phyloP scores from a whole-genome alignment of 2,797 vertebrate species.

The Spea hammondii region DNA sequence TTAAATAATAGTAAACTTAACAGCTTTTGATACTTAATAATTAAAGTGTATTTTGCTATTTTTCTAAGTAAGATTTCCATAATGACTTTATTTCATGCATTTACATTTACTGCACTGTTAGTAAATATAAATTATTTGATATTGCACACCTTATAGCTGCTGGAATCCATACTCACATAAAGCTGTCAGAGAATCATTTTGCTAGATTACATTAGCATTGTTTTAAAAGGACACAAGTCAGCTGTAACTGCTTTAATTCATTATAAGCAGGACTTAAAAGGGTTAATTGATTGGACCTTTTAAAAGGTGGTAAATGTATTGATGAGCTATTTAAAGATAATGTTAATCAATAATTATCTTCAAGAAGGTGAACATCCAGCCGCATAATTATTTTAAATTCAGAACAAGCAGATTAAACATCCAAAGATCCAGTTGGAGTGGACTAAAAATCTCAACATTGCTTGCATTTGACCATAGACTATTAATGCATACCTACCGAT shows the following conservation, averaged over 20 bases:
- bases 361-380: slow-evolving; percentile 31
- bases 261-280: slow-evolving; percentile 71
- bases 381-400: not conserved
- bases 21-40: not conserved
- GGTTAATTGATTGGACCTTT: slow-evolving; percentile 82
- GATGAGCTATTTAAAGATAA: slow-evolving; percentile 31
- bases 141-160: slow-evolving; percentile 53
- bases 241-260: slow-evolving; percentile 71
- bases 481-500: too few relatives aligned
- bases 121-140: slow-evolving; percentile 40
- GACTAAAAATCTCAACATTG: too few relatives aligned
- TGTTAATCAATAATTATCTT: slow-evolving; percentile 3
- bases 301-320: slow-evolving; percentile 74
- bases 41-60: not conserved
- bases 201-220: slow-evolving; percentile 64
- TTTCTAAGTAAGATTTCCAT: not conserved
- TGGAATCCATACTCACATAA: slow-evolving; percentile 52
- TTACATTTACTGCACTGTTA: not conserved
- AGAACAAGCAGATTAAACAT: too few relatives aligned
- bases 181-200: slow-evolving; percentile 71
- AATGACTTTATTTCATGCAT: not conserved
- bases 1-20: not conserved
- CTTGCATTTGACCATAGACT: too few relatives aligned
- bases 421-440: too few relatives aligned
- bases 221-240: slow-evolving; percentile 70